Evolutionary conservation across 1,140 invertebrate genomes (phyloP), one percentile per base, ranked within the genome.

Genomic region (Drosophila gunungcola): DNA sequence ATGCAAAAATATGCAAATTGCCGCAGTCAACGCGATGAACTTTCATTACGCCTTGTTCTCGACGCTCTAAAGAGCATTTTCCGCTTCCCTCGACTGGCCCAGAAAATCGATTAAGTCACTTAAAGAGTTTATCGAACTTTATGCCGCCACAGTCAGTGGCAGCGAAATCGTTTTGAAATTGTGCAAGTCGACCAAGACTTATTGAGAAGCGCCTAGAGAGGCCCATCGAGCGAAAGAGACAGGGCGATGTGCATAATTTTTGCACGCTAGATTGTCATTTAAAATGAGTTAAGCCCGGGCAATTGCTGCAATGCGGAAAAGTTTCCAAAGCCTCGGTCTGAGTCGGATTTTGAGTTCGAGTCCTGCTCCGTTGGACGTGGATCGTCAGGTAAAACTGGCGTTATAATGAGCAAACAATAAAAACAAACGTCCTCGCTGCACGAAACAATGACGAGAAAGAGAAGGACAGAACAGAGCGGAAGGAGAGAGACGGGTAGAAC

Each of bases 231-330:
- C 2, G 11, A 36, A 42, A 49, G 29, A n/a, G 36, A 56, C 16
- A 54, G 11, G 36, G 3, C n/a, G 36, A 41, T 69, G 41, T 81
- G 79, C 83, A 89, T 89, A 89, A 89, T 90, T 86, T 91, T 55
- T 57, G 89, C 89, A 91, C 84, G 89, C 81, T 80, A 91, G 78
- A 82, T 90, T 91, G 89, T 91, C 89, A 86, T 91, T 91, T 91
- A 90, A 85, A 89, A 85, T 90, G 72, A 91, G 78, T 91, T 91
- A 91, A 90, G 80, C 64, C 54, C 63, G 54, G 27, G 77, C 80
- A 74, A 90, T 70, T 84, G 84, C 85, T 88, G 83, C 83, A 88
- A 77, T 88, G 83, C 83, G 72, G 75, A 80, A 74, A 73, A 80
- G 42, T 45, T 73, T 12, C 55, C 70, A 32, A 52, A 58, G 53